These are phyloP conservation scores for Myiotriccus ornatus DNA, from an alignment of 2,797 vertebrate genomes.

Conservation along the genomic window DNA sequence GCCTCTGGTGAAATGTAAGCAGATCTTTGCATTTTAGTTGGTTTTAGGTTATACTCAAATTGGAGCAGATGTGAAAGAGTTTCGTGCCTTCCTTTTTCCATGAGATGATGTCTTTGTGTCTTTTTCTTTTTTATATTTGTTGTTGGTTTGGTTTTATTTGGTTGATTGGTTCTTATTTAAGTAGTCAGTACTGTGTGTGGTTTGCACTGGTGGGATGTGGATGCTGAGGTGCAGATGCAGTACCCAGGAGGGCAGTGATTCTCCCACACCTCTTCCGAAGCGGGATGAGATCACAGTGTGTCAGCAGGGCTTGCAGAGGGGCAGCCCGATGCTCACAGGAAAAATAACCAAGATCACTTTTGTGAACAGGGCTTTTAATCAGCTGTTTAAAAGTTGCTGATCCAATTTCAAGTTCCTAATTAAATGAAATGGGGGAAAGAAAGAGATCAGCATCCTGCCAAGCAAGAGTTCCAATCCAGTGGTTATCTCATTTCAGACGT, in stretches of 20 bases:
- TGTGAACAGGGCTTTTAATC: slow-evolving; percentile 13
- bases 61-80: neutral
- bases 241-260: neutral
- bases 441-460: slow-evolving; percentile 7
- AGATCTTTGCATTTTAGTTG: neutral
- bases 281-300: neutral
- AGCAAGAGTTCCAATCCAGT: neutral
- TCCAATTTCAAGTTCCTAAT: slow-evolving; percentile 24
- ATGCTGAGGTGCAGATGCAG: neutral
- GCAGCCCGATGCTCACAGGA: neutral
- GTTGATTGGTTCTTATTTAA: neutral
- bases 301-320: neutral
- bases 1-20: neutral
- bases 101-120: neutral
- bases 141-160: neutral
- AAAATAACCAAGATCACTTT: neutral
- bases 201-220: neutral
- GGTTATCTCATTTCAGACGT: neutral
- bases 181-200: neutral
- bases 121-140: neutral
- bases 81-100: neutral
- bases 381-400: slow-evolving; percentile 18
- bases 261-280: neutral
- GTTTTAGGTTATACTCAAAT: neutral
- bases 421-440: neutral